Evolutionary conservation across 2,797 vertebrate species (phyloP).

Genomic region (Botia kubotai): DNA sequence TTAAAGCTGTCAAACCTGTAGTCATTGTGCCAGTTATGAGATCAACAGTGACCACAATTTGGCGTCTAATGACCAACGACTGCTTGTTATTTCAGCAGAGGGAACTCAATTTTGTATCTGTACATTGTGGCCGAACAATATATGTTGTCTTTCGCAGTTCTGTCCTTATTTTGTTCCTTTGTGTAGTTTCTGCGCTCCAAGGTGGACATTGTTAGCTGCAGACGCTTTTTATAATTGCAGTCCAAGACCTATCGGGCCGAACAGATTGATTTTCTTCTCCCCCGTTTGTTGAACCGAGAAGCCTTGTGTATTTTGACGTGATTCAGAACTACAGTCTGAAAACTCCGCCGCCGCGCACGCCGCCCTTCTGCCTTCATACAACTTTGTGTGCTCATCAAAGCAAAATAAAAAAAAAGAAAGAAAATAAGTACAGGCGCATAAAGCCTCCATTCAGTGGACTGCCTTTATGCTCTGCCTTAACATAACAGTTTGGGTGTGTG

Average conservation of each 20-base stretch:
- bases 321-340: constrained; percentile 62
- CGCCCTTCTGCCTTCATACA: constrained; percentile 60
- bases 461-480: constrained; percentile 68
- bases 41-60: constrained; percentile 43
- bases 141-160: constrained; percentile 43
- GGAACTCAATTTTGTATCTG: constrained; percentile 19
- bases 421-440: constrained; percentile 69
- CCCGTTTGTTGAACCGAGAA: constrained; percentile 34
- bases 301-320: constrained; percentile 65
- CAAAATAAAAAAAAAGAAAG: constrained; percentile 35
- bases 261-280: constrained; percentile 70
- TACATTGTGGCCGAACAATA: constrained; percentile 21
- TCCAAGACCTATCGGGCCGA: constrained; percentile 70
- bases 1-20: constrained; percentile 20
- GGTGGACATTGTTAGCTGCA: constrained; percentile 63
- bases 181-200: constrained; percentile 48
- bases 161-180: constrained; percentile 50
- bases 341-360: constrained; percentile 64
- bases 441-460: constrained; percentile 72
- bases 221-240: constrained; percentile 72
- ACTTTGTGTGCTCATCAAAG: constrained; percentile 77
- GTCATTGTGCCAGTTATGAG: constrained; percentile 43
- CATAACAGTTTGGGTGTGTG: constrained; percentile 38
- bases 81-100: constrained; percentile 34
- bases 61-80: constrained; percentile 44